Conservation (phyloP, 92 coral and sea anemone genomes). For the Porites lobata region DNA sequence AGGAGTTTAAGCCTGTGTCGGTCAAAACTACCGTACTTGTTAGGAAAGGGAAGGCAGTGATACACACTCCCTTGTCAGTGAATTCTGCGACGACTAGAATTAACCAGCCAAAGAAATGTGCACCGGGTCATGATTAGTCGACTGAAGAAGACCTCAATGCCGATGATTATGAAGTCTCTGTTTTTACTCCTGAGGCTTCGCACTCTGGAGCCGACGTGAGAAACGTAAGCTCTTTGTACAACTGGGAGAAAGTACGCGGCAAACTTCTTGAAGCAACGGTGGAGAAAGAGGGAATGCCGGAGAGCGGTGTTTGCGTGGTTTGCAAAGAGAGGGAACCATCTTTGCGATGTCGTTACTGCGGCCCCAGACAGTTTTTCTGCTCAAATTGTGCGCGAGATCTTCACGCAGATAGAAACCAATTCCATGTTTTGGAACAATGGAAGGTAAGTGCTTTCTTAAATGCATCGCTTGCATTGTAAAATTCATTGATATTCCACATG, state of each 20-base stretch:
- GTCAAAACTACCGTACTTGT: not conserved
- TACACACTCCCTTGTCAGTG: not conserved
- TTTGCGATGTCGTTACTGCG: not conserved
- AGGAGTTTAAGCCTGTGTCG: not conserved
- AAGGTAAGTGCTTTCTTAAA: conserved; percentile 6
- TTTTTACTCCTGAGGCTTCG: no score
- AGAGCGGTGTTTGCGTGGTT: no score
- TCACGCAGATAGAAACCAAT: conserved; percentile 21
- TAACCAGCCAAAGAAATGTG: not conserved
- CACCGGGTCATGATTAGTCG: not conserved
- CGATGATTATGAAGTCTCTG: not conserved
- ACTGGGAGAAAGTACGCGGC: not conserved
- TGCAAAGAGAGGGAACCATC: no score
- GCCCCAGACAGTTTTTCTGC: conserved; percentile 17
- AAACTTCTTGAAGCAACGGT: no score
- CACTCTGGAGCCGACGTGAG: no score
- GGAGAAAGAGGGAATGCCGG: no score
- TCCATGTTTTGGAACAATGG: conserved; percentile 28
- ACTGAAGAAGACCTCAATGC: not conserved
- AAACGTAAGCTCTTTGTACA: no score
- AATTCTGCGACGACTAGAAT: no score
- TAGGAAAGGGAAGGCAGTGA: not conserved
- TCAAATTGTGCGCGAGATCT: conserved; percentile 12
- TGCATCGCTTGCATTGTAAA: not conserved
- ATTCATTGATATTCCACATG: not conserved